Base-by-base conservation (phyloP, 2,888 invertebrate species). In the Venustoraphidia nigricollis region DNA sequence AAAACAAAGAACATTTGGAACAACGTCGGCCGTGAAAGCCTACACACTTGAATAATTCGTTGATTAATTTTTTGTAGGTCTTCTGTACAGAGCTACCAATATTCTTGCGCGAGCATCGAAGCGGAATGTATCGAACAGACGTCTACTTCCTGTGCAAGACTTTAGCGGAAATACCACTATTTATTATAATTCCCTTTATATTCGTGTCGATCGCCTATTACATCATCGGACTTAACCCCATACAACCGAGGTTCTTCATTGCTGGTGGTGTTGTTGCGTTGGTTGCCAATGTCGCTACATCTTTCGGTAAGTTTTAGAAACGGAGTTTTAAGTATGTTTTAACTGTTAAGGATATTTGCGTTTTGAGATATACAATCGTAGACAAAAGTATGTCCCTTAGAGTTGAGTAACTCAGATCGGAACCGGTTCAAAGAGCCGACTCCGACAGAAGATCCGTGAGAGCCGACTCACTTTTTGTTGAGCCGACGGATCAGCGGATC, bases 101-200 rank as follows among this genome's bases (percentile, higher is more conserved):
- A 52, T 93, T 94, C 64, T 72, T 92, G 54, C 71, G 92, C 10
- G 94, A 95, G 63, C 83, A 93, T 58, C 78, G 81, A 52, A 89
- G 87, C 60, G 91, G 91, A 38, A 84, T 95, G 76, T 95, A 96
- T 60, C 73, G 93, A 45, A 84, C 88, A 0, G 89, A 90, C 57
- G 83, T 92, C 0, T 95, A 94, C 65, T 95, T 91, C 66, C 63
- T 95, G 27, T 85, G 89, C 48, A 95, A 94, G 70, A 91, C 89
- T 1, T 59, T 93, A 38, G 89, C 91, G 0, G 95, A 96, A 60
- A 69, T 88, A 1, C 95, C 95, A 0, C 75, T 92, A 41, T 92
- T 92, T 61, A 73, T 89, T 1, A 72, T 82, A 8, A 79, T 93
- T 38, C 93, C 95, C 0, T 61, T 88, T 9, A 68, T 93, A 4